Percentiles rank a stretch among this genome's conserved stretches.
phyloP scores from a whole-genome alignment of 2,888 invertebrate species.

The Anaspis maculata region DNA sequence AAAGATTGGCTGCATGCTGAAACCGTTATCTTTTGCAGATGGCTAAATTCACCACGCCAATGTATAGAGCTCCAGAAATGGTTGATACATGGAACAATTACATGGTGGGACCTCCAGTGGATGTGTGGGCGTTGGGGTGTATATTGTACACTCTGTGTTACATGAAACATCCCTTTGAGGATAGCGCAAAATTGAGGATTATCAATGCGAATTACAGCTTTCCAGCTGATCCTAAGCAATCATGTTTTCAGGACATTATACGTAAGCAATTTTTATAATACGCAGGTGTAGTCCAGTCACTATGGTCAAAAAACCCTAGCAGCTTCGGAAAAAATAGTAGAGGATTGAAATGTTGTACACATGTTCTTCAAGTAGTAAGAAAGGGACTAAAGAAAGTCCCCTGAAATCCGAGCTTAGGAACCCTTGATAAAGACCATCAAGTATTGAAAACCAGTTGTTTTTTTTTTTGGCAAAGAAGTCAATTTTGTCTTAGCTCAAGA shows the following conservation, averaged over 20 bases:
- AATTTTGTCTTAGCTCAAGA: no score
- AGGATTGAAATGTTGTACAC: no score
- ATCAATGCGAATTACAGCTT: constrained; percentile 91
- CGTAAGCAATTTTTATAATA: constrained; percentile 49
- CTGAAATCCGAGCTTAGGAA: no score
- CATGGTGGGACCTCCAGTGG: constrained; percentile 82
- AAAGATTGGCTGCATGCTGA: no score
- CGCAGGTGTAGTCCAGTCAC: no score
- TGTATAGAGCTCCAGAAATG: constrained; percentile 99
- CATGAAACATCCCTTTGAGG: constrained; percentile 94
- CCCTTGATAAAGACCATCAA: no score
- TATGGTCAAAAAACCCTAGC: no score
- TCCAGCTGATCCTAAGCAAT: constrained; percentile 72
- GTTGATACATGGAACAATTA: constrained; percentile 95
- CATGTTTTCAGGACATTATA: constrained; percentile 83
- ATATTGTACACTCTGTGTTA: constrained; percentile 87
- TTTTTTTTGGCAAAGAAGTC: no score
- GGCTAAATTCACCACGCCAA: constrained; percentile 76
- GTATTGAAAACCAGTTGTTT: no score
- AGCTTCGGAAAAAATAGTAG: no score
- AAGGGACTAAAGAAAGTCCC: no score
- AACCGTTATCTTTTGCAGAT: constrained; percentile 49
- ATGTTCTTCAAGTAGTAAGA: no score
- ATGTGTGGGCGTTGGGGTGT: constrained; percentile 97
- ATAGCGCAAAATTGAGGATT: constrained; percentile 89